Evolutionary conservation across 35 echinoderm and acorn worm species (phyloP), one percentile per base, ranked within the genome.

Genomic region (Apostichopus californicus): DNA sequence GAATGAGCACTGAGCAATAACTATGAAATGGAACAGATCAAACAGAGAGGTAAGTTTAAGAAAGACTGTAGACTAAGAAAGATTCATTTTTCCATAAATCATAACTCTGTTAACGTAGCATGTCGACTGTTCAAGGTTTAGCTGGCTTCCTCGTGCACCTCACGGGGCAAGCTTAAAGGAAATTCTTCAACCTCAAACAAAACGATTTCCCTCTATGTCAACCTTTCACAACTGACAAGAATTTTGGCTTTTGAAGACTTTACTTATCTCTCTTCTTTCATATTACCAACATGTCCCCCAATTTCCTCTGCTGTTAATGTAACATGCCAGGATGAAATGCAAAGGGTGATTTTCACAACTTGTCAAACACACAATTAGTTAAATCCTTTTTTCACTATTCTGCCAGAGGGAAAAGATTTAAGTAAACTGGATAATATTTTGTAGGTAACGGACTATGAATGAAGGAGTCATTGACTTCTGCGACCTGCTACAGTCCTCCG

Each of bases 311-410:
- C 71, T 75, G 17, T 75, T 75, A 22, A 75, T 75, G 71, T 60
- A 58, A 85, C 55, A 85, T 23, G 58, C 4, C 57, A 20, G 58
- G 17, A 56, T 22, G 56, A 59, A 6, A 25, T 58, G n/a, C 22
- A 6, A 15, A 9, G 81, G n/a, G 23, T 13, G 17, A 58, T 24
- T 52, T 85, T 85, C 81, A 21, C 81, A 85, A 10, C 55, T 85
- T 85, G 81, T 85, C 81, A 58, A 85, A 85, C 21, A 55, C 81
- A 85, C 81, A 85, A 85, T 85, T 85, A 85, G 57, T 56, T 15
- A 85, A 85, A 85, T 85, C 81, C 81, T 85, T 61, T 55, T 85
- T 21, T 12, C 13, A 13, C 11, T 22, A 85, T 85, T 85, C 7
- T 85, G 81, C 81, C 81, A 23, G 81, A 85, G 81, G 81, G 9